Percentiles rank a stretch among this genome's conserved stretches.
These are phyloP conservation scores for Chondrosia reniformis DNA, from an alignment of 37 sponge, comb jelly and placozoan species.

Conservation along the genomic window DNA sequence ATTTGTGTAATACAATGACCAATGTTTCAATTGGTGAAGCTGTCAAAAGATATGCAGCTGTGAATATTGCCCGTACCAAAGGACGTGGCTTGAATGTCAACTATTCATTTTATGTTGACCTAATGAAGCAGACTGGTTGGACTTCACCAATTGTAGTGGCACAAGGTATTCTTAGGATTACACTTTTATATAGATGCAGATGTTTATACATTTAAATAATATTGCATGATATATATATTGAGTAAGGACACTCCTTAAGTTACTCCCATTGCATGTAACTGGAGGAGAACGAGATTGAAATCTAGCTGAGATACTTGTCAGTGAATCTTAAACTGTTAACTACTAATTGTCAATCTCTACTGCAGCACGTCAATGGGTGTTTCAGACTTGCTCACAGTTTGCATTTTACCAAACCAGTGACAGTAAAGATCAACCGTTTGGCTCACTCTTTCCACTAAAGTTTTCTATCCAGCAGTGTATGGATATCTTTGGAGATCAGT, in stretches of 20 bases:
- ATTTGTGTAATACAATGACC: constrained; percentile 62
- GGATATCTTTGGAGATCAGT: constrained; percentile 40
- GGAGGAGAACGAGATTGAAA: too few species aligned
- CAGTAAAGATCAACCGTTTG: constrained; percentile 61
- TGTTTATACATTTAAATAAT: too few species aligned
- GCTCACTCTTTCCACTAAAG: constrained; percentile 42
- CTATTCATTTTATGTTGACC: constrained; percentile 25
- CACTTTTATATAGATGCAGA: too few species aligned
- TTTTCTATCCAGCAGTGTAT: constrained; percentile 47
- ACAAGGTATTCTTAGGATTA: too few species aligned
- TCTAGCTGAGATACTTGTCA: too few species aligned
- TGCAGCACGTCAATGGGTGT: constrained; percentile 76
- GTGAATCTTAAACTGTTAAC: too few species aligned
- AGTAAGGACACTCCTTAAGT: too few species aligned
- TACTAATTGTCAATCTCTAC: too few species aligned
- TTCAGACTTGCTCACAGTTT: constrained; percentile 89
- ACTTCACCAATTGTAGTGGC: too few species aligned
- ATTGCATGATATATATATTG: too few species aligned
- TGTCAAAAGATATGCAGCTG: constrained; percentile 45
- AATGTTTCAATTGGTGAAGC: constrained; percentile 28
- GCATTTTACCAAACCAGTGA: constrained; percentile 87
- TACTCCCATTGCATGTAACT: too few species aligned
- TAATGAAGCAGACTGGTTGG: constrained; percentile 34
- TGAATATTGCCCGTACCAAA: constrained; percentile 23
- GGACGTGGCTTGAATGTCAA: constrained; percentile 19